A percentile compares a stretch with the other conserved stretches of the same genome.
phyloP scores from a whole-genome alignment of 2,113 vertebrate species.

The Engraulis encrasicolus region DNA sequence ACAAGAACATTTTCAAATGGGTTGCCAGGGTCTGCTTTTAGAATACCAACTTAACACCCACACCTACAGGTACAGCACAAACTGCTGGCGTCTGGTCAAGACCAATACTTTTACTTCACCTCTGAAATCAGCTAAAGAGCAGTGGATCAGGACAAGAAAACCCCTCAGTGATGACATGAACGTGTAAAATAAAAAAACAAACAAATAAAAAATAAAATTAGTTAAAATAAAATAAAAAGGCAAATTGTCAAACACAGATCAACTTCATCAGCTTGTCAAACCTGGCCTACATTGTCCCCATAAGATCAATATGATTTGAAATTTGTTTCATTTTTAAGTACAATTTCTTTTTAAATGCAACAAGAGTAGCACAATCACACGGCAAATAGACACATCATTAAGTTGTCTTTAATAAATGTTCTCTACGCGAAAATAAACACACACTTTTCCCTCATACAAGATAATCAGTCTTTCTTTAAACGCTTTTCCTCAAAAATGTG shows the following conservation, averaged over 20 bases:
- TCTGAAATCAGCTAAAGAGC: conserved; percentile 20
- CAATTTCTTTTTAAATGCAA: conserved; percentile 71
- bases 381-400: conserved; percentile 67
- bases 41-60: background rate
- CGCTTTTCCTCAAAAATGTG: conserved; percentile 40
- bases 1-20: background rate
- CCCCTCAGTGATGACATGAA: conserved; percentile 19
- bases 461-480: conserved; percentile 36
- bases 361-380: conserved; percentile 75
- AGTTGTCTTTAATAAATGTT: conserved; percentile 63
- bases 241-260: background rate
- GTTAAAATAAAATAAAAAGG: conserved; percentile 11
- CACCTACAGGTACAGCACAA: background rate
- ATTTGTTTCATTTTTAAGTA: conserved; percentile 59
- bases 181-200: conserved; percentile 22
- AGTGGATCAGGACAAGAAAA: conserved; percentile 21
- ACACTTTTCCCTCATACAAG: conserved; percentile 51
- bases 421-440: conserved; percentile 60
- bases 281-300: conserved; percentile 36
- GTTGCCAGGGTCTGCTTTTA: background rate
- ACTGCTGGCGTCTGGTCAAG: background rate
- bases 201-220: conserved; percentile 21
- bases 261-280: conserved; percentile 1
- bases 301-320: conserved; percentile 45
- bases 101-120: background rate